phyloP scores from a whole-genome alignment of 1,140 invertebrate genomes.

The Aphaenogaster floridana region DNA sequence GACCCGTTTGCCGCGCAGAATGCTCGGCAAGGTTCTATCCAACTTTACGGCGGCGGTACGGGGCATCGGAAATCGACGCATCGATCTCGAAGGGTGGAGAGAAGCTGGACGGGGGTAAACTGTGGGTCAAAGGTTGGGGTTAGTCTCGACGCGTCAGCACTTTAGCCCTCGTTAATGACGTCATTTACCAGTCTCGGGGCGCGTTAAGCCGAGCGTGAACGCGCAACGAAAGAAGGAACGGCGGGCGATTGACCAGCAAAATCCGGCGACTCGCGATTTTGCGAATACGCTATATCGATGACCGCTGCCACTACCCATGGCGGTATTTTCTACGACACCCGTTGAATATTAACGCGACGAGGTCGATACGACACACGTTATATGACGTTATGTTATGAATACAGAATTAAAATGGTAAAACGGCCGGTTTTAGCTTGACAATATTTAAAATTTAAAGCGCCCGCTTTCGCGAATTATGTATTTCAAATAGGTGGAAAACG shows the following conservation, averaged over 20 bases:
- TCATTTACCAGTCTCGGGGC: constrained; percentile 79
- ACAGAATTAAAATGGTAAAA: constrained; percentile 64
- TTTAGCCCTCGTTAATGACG: constrained; percentile 81
- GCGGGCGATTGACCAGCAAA: constrained; percentile 35
- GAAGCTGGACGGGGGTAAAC: constrained; percentile 69
- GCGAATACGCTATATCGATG: constrained; percentile 13
- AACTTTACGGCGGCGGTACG: constrained; percentile 73
- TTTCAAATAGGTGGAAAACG: constrained; percentile 42
- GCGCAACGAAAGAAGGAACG: constrained; percentile 34
- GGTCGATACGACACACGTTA: constrained; percentile 61
- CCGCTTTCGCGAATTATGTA: constrained; percentile 60
- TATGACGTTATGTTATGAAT: constrained; percentile 64
- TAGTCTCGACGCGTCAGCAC: constrained; percentile 80
- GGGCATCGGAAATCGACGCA: constrained; percentile 80
- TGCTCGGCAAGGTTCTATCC: constrained; percentile 67
- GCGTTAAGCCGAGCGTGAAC: constrained; percentile 55
- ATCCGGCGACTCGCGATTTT: constrained; percentile 24
- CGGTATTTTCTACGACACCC: constrained; percentile 57
- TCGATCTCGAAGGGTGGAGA: constrained; percentile 77
- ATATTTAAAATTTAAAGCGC: constrained; percentile 68
- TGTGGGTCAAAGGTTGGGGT: constrained; percentile 76
- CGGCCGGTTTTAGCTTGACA: constrained; percentile 54
- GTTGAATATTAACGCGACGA: constrained; percentile 60
- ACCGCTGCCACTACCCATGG: background rate
- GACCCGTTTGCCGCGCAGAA: constrained; percentile 50